Evolutionary conservation across 2,888 invertebrate species (phyloP).

Genomic region (Emmelina monodactyla): DNA sequence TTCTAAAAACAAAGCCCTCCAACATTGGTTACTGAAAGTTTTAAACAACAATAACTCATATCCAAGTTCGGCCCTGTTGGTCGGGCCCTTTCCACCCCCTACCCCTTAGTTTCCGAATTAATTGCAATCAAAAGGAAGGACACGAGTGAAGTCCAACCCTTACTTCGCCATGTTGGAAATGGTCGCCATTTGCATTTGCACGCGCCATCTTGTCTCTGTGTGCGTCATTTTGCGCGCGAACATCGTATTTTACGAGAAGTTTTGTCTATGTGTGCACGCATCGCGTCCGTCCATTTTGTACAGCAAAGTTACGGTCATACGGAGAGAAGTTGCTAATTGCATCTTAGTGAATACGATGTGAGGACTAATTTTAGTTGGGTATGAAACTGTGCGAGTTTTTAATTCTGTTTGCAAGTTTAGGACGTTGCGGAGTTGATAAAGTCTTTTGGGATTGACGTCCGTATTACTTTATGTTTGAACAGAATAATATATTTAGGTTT

Average conservation of each 20-base stretch:
- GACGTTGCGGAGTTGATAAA: no score
- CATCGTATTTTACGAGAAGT: no score
- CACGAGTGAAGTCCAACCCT: constrained; percentile 62
- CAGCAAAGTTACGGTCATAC: no score
- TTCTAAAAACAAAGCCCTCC: constrained; percentile 30
- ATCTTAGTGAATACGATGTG: no score
- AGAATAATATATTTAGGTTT: no score
- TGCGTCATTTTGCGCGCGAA: no score
- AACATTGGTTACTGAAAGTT: constrained; percentile 32
- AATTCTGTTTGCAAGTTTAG: no score
- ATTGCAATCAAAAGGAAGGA: constrained; percentile 68
- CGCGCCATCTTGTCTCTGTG: not conserved
- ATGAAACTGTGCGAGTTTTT: no score
- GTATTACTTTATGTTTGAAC: no score
- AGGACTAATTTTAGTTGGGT: no score
- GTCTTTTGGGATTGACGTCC: no score
- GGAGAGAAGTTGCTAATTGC: no score
- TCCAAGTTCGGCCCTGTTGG: constrained; percentile 56
- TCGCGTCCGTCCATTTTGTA: not conserved
- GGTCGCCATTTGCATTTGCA: constrained; percentile 1
- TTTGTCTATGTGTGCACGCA: constrained; percentile 1
- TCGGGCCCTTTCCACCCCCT: constrained; percentile 39
- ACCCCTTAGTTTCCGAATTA: constrained; percentile 50
- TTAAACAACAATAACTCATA: constrained; percentile 39
- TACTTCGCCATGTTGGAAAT: constrained; percentile 19